These are phyloP conservation scores for Marisa cornuarietis DNA, from an alignment of 1,140 invertebrate species.

Conservation along the genomic window DNA sequence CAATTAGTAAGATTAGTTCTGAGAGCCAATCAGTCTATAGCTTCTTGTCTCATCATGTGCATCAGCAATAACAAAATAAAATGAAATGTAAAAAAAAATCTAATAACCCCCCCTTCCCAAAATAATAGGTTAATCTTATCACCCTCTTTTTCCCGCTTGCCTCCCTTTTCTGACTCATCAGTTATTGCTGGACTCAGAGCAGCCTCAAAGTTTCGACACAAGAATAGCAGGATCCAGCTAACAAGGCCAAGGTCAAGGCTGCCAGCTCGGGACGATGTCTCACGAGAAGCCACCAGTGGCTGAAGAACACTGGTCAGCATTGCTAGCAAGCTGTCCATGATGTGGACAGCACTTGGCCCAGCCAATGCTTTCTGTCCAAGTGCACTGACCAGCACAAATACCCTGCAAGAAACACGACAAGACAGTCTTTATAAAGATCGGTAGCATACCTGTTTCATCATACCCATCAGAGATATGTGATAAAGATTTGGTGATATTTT, in stretches of 20 bases:
- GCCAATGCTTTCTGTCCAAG: constrained; percentile 83
- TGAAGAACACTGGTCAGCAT: constrained; percentile 60
- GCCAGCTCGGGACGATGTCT: constrained; percentile 24
- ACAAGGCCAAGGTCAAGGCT: constrained; percentile 75
- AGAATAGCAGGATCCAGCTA: constrained; percentile 82
- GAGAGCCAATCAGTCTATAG: too few species aligned
- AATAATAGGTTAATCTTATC: neutral
- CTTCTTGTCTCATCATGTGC: too few species aligned
- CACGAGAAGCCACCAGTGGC: constrained; percentile 40
- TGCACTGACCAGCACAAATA: constrained; percentile 87
- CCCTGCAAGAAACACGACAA: constrained; percentile 69
- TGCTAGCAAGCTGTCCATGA: constrained; percentile 61
- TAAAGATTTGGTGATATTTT: too few species aligned
- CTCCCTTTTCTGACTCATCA: constrained; percentile 49
- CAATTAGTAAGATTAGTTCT: too few species aligned
- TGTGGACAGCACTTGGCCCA: constrained; percentile 51
- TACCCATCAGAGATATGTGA: neutral
- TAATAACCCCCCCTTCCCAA: neutral
- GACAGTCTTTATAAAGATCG: neutral
- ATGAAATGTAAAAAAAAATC: neutral
- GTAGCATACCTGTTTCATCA: too few species aligned
- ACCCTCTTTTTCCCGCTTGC: constrained; percentile 33
- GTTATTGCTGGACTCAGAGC: constrained; percentile 40
- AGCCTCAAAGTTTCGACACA: constrained; percentile 79
- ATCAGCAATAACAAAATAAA: too few species aligned